phyloP scores from a whole-genome alignment of 2,888 invertebrate species.

The Stictocephala bisonia region DNA sequence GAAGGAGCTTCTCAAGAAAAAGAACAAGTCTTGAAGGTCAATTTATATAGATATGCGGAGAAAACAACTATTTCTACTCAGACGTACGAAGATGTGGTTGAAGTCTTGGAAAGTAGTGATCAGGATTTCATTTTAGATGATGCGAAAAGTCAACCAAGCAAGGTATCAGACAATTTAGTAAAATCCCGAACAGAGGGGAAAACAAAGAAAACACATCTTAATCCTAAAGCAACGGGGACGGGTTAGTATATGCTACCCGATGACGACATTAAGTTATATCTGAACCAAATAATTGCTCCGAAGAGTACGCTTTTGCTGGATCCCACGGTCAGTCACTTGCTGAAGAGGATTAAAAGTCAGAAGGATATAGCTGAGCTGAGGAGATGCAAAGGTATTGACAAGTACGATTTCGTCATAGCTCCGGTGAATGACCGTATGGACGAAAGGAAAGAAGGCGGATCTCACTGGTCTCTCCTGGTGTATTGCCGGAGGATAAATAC shows the following conservation, averaged over 20 bases:
- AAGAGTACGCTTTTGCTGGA: not conserved
- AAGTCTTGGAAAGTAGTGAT: no score
- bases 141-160: no score
- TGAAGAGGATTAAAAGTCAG: not conserved
- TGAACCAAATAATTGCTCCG: not conserved
- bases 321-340: not conserved
- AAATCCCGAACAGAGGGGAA: no score
- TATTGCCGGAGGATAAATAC: not conserved
- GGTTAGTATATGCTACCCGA: not conserved
- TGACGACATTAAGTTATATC: not conserved
- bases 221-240: no score
- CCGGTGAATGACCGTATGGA: constrained; percentile 7
- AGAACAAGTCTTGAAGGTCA: no score
- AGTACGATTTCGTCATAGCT: constrained; percentile 1
- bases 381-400: not conserved
- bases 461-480: constrained; percentile 8
- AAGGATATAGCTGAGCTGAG: not conserved
- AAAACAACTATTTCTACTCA: no score
- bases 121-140: no score
- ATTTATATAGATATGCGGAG: no score
- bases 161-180: no score
- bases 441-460: not conserved
- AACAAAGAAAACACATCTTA: no score
- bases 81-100: no score
- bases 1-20: no score